Conservation (phyloP, 2,888 invertebrate genomes). For the Fragum sueziense region DNA sequence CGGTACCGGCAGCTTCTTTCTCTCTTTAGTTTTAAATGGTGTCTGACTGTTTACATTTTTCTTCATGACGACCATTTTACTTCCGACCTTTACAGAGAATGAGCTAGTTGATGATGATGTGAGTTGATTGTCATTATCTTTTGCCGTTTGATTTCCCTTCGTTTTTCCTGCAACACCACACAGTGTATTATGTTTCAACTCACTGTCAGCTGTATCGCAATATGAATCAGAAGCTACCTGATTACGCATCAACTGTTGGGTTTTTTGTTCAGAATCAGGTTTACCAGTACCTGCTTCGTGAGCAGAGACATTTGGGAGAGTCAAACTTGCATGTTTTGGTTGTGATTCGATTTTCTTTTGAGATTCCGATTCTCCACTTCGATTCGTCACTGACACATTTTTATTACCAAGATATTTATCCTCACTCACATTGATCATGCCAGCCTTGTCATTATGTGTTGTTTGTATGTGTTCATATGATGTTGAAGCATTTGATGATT, state of each 20-base stretch:
- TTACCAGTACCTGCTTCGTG: too few relatives aligned
- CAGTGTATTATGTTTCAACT: neutral
- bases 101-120: neutral
- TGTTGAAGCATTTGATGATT: slow-evolving; percentile 4
- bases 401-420: too few relatives aligned
- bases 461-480: too few relatives aligned
- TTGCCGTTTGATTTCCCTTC: neutral
- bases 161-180: neutral
- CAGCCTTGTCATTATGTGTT: too few relatives aligned
- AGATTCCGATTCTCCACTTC: neutral
- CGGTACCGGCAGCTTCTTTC: slow-evolving; percentile 2
- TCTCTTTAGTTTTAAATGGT: neutral
- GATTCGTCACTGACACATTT: neutral
- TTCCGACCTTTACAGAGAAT: neutral
- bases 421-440: neutral
- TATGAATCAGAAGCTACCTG: neutral
- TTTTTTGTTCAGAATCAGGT: too few relatives aligned
- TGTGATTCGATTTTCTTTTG: neutral
- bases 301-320: too few relatives aligned
- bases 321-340: neutral
- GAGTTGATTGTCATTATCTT: too few relatives aligned
- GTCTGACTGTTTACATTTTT: neutral
- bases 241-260: too few relatives aligned
- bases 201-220: neutral
- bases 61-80: slow-evolving; percentile 9